Conservation (phyloP, 64 coral and sea anemone genomes). For the Pachyseris speciosa region DNA sequence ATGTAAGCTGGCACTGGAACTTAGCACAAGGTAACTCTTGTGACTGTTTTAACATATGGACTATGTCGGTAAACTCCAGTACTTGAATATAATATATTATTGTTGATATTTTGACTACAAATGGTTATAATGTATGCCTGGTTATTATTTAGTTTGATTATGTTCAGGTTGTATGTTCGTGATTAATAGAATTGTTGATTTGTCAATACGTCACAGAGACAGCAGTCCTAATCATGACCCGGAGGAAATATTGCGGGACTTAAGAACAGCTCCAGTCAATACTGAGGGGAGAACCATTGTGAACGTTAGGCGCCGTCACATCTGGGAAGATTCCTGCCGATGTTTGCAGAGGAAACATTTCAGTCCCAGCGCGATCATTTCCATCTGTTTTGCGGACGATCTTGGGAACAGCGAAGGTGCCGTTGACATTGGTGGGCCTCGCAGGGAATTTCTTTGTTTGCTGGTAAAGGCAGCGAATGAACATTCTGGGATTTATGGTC, state of each 20-base stretch:
- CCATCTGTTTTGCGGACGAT: conserved; percentile 54
- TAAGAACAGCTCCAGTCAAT: background rate
- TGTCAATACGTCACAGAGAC: background rate
- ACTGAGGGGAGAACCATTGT: background rate
- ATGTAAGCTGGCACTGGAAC: background rate
- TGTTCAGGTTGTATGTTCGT: too few relatives aligned
- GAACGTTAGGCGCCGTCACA: background rate
- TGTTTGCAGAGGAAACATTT: conserved; percentile 31
- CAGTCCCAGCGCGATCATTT: background rate
- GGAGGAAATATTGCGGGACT: background rate
- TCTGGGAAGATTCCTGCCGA: conserved; percentile 27
- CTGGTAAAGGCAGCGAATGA: conserved; percentile 44
- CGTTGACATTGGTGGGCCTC: conserved; percentile 41
- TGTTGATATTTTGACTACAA: background rate
- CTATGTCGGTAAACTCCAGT: background rate
- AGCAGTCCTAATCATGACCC: background rate
- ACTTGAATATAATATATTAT: background rate
- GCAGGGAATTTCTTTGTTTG: conserved; percentile 46
- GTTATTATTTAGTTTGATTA: background rate
- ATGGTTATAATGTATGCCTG: background rate
- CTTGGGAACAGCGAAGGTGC: conserved; percentile 50
- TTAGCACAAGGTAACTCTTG: background rate
- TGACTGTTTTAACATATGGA: background rate
- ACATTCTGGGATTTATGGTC: conserved; percentile 38
- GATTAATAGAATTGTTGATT: background rate